Evolutionary conservation across 2,888 invertebrate species (phyloP), one percentile per base, ranked within the genome.

Genomic region (Anoplius nigerrimus): DNA sequence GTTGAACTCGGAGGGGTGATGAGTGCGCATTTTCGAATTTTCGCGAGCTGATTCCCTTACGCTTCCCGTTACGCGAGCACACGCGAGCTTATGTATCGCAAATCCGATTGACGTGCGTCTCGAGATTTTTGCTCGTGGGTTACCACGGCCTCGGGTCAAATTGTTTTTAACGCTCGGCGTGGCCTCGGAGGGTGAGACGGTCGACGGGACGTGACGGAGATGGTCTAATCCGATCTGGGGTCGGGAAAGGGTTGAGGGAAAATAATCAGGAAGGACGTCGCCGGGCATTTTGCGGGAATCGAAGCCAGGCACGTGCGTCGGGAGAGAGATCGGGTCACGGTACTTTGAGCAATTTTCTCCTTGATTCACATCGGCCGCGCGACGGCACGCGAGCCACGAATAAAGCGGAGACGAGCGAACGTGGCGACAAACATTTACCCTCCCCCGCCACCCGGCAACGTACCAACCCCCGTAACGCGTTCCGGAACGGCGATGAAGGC

Each of bases 221-320:
- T 71, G 74, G 74, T 68, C 74, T 76, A 82, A 82, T 81, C 79
- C 83, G 79, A 84, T 84, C 78, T 76, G 71, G 66, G 72, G 78
- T 73, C n/a, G n/a, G 82, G 82, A 84, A 84, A 82, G 83, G 81
- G 75, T 75, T 69, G 79, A 76, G 71, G 76, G 73, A 82, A 84
- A 84, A 34, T 84, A 83, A 84, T 83, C 82, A 72, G 76, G 65
- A 72, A 60, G 66, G 60, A 62, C 54, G 24, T 54, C 16, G 45
- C 52, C 58, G 72, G 62, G 66, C 74, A 66, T 62, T 72, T 60
- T 56, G 67, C 69, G 71, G 74, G 71, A 72, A 78, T 74, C 63
- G 63, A 69, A 60, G 75, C 70, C 65, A 51, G 43, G 64, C 66
- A 72, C 64, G 56, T 52, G 54, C 60, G 53, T 59, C 13, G 48